A percentile compares a stretch with the other conserved stretches of the same genome.
Evolutionary conservation across 2,797 vertebrate species (phyloP).

Genomic region (Botia almorhae): DNA sequence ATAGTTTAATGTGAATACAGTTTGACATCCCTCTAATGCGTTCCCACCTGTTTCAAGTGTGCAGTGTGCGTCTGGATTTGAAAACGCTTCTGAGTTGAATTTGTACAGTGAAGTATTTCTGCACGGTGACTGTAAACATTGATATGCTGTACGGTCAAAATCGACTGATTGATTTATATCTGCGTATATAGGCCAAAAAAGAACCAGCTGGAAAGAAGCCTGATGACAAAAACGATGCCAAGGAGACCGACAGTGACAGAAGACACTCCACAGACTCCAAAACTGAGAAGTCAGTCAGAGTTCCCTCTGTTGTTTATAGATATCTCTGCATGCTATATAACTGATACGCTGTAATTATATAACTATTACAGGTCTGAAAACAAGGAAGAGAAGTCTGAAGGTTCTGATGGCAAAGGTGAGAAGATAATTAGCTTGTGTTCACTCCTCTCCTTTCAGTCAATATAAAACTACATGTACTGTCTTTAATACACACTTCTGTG

Average conservation of each 20-base stretch:
- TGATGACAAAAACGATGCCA: conserved; percentile 84
- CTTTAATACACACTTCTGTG: too few species aligned
- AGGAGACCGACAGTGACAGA: conserved; percentile 78
- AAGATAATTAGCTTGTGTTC: not conserved
- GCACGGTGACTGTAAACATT: too few species aligned
- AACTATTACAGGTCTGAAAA: conserved; percentile 76
- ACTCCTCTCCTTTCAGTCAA: too few species aligned
- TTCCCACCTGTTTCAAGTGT: too few species aligned
- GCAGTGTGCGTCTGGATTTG: too few species aligned
- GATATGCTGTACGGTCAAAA: too few species aligned
- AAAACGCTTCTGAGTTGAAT: too few species aligned
- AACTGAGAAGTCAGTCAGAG: conserved; percentile 75
- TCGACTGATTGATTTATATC: not conserved
- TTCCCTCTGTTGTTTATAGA: not conserved
- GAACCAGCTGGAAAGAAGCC: conserved; percentile 93
- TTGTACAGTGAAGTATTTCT: too few species aligned
- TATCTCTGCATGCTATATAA: not conserved
- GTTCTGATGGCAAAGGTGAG: conserved; percentile 83
- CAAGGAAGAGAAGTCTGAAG: conserved; percentile 83
- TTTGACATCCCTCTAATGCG: too few species aligned
- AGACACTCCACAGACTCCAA: conserved; percentile 87
- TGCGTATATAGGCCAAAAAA: conserved; percentile 90
- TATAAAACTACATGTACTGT: too few species aligned
- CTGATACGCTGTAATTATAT: not conserved
- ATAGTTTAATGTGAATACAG: too few species aligned